Evolutionary conservation across 2,113 vertebrate species (phyloP), one percentile per base, ranked within the genome.

Genomic region (Perca fluviatilis): DNA sequence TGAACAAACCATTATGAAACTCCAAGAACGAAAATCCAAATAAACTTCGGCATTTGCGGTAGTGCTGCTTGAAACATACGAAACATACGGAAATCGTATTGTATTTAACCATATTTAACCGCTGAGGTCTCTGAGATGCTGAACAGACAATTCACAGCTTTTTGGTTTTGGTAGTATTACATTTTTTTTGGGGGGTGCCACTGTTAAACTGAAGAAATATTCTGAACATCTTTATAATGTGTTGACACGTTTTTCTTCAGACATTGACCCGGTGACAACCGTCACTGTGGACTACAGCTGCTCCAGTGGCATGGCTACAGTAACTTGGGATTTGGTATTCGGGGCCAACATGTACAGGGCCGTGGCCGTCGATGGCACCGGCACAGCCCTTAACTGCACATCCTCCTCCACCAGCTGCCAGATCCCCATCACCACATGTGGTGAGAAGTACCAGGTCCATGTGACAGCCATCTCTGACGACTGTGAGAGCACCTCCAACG

Each of bases 291-390:
- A 74, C 63, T 95, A 96, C 84, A 92, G 68, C 86, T 95, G 95
- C 76, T 30, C 79, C 68, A 82, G 16, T 1, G 62, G 77, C 53
- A 82, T 30, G 6, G 94, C 88, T 65, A 91, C 87, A 4, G 75
- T 95, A 11, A 90, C 51, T 0, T 96, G 95, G 95, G 70, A 49
- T 15, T 18, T 19, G 46, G 94, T 94, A 19, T 80, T 86, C 6
- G 94, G 91, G 18, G 94, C 93, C 50, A 85, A 58, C 27, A 53
- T 9, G 10, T 96, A 95, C 84, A 80, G 72, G 19, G 95, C 93
- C 10, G 84, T 27, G 1, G 93, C 84, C 8, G 60, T 76, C 0
- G 92, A 89, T n/a, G 50, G 85, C 6, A 84, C 81, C 0, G 91
- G 90, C 0, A n/a, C 9, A 0, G 79, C 87, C 2, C 77, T 84